phyloP scores from a whole-genome alignment of 2,113 vertebrate species.

The Bos javanicus region DNA sequence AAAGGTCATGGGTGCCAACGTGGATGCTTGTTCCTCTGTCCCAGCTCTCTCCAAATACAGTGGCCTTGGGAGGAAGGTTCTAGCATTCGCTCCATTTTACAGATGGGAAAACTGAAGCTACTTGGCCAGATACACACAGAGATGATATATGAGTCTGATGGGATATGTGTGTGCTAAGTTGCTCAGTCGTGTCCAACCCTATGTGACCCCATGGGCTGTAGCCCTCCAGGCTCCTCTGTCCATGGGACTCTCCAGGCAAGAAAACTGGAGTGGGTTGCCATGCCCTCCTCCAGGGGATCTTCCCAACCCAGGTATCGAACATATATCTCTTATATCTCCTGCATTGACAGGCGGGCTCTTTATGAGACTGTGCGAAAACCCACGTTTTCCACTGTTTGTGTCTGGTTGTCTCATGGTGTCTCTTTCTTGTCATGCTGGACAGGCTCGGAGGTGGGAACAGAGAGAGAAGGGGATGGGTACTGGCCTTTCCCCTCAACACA shows the following conservation, averaged over 20 bases:
- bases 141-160: not conserved
- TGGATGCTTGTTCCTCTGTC: fast-evolving
- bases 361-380: not conserved
- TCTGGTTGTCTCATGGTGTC: not conserved
- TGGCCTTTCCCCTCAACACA: not conserved
- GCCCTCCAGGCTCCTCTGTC: not conserved
- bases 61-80: not conserved
- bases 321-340: not conserved
- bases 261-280: not conserved
- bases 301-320: not conserved
- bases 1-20: fast-evolving
- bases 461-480: not conserved
- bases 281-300: not conserved
- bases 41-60: not conserved
- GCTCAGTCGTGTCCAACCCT: not conserved
- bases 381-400: not conserved
- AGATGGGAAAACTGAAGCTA: not conserved
- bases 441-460: not conserved
- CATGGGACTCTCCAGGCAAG: not conserved
- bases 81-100: not conserved
- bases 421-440: not conserved
- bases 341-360: not conserved
- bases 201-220: not conserved
- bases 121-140: not conserved
- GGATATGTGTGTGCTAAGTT: not conserved